phyloP scores from a whole-genome alignment of 2,888 invertebrate genomes.

The Cordilura impudica region DNA sequence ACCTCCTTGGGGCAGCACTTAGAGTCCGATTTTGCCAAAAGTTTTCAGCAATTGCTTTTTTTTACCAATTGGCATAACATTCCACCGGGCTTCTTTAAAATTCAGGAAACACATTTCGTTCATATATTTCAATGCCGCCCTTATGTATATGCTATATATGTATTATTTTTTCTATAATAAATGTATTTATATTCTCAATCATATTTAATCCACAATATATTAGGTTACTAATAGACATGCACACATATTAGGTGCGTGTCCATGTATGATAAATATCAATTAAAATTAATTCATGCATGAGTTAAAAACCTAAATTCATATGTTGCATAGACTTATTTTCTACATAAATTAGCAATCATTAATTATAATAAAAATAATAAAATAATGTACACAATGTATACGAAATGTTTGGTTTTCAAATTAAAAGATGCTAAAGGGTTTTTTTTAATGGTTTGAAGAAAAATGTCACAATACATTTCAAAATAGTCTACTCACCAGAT shows the following conservation, averaged over 20 bases:
- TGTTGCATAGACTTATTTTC: constrained; percentile 26
- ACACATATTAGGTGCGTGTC: background rate
- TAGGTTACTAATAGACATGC: constrained; percentile 18
- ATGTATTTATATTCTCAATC: background rate
- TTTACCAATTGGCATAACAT: too few species aligned
- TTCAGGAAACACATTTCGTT: too few species aligned
- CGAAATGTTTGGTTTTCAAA: background rate
- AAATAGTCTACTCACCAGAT: too few species aligned
- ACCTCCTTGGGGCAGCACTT: too few species aligned
- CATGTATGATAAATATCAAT: constrained; percentile 34
- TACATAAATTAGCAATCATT: constrained; percentile 33
- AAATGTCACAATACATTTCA: too few species aligned
- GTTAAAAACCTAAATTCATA: constrained; percentile 25
- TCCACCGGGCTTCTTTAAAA: too few species aligned
- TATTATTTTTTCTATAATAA: background rate
- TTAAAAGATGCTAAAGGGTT: too few species aligned
- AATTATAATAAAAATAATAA: constrained; percentile 26
- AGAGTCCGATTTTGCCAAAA: too few species aligned
- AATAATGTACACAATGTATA: background rate
- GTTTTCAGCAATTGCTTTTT: too few species aligned
- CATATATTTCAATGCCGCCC: too few species aligned
- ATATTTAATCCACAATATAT: constrained; percentile 11
- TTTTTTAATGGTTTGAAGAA: too few species aligned
- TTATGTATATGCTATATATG: too few species aligned
- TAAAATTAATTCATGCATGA: constrained; percentile 29